Evolutionary conservation across 2,113 vertebrate genomes (phyloP).

Genomic region (Daphoenositta chrysoptera): DNA sequence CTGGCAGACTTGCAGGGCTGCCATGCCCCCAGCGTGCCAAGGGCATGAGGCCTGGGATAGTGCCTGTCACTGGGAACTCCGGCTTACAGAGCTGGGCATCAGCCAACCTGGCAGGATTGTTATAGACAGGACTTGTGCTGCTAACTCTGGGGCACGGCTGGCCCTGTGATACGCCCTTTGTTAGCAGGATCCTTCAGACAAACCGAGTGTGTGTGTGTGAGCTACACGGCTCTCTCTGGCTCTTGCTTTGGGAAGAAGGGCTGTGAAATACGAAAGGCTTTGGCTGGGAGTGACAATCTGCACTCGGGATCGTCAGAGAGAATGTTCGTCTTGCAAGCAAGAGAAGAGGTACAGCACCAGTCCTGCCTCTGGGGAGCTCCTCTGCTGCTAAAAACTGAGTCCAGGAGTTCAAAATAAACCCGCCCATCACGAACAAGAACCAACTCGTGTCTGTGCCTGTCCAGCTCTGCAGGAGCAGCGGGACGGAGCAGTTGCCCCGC

Average conservation of each 20-base stretch:
- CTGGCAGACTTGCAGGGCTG: not conserved
- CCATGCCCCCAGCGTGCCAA: accelerated
- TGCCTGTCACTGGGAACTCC: accelerated
- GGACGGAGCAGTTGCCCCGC: accelerated
- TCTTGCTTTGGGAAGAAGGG: not conserved
- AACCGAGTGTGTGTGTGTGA: not conserved
- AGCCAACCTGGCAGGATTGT: accelerated
- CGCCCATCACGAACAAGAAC: accelerated
- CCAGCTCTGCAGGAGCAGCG: not conserved
- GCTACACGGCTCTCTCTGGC: not conserved
- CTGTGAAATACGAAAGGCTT: not conserved
- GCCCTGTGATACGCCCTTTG: accelerated
- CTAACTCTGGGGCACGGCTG: accelerated
- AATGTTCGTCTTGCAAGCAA: not conserved
- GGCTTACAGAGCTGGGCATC: accelerated
- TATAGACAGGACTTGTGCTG: accelerated
- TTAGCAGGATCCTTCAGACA: not conserved
- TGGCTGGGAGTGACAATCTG: accelerated
- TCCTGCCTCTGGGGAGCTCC: not conserved
- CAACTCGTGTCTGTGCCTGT: not conserved
- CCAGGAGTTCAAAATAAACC: not conserved
- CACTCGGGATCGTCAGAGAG: accelerated
- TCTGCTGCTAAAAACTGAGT: not conserved
- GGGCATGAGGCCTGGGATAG: accelerated
- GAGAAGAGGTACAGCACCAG: not conserved